A percentile compares a stretch with the other conserved stretches of the same genome.
phyloP scores from a whole-genome alignment of 2,888 invertebrate species.

The Harpagoxenus sublaevis region DNA sequence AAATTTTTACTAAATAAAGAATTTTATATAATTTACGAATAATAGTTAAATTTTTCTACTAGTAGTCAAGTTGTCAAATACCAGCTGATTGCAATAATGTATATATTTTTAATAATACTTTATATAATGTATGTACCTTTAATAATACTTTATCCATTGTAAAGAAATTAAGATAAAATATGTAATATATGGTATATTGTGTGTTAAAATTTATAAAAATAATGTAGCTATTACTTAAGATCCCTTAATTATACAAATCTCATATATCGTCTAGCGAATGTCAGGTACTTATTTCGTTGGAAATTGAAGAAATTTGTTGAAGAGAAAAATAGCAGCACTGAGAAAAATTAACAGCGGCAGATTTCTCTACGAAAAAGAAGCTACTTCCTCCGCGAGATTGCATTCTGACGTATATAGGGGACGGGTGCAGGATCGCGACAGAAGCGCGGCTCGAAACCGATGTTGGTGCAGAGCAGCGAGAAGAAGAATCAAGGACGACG shows the following conservation, averaged over 20 bases:
- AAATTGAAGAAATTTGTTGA: neutral
- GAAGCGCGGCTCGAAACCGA: constrained; percentile 20
- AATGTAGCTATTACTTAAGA: neutral
- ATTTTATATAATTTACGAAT: neutral
- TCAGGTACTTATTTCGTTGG: neutral
- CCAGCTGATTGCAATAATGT: neutral
- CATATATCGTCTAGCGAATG: neutral
- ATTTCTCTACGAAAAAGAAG: neutral
- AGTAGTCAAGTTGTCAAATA: neutral
- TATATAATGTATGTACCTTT: neutral
- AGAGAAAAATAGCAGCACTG: neutral
- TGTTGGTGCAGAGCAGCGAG: neutral
- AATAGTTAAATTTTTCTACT: neutral
- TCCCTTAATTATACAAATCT: neutral
- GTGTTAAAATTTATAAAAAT: neutral
- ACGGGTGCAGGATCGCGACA: neutral
- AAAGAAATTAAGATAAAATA: neutral
- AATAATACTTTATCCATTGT: neutral
- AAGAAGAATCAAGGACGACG: constrained; percentile 24
- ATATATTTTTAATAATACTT: neutral
- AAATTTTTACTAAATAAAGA: neutral
- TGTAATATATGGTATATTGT: neutral
- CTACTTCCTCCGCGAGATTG: neutral
- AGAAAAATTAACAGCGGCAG: neutral
- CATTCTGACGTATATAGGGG: neutral